Evolutionary conservation across 2,888 invertebrate species (phyloP).

Genomic region (Diarsia dahlii): DNA sequence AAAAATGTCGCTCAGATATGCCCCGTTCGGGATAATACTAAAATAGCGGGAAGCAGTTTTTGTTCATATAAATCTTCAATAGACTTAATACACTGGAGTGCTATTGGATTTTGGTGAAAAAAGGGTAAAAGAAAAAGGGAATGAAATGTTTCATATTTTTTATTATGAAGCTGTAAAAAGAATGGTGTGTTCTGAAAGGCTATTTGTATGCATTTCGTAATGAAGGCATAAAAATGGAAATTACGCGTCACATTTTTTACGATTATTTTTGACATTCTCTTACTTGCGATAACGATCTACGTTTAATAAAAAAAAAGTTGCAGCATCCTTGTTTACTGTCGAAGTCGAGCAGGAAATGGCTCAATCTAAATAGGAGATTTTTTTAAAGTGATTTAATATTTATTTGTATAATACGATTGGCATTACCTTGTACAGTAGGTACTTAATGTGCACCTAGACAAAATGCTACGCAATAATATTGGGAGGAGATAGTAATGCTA

Average conservation of each 20-base stretch:
- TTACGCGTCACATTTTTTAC: constrained; percentile 8
- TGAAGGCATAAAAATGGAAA: constrained; percentile 27
- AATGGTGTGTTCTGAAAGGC: constrained; percentile 14
- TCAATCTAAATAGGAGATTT: neutral
- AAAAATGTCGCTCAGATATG: constrained; percentile 87
- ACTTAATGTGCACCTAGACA: too few species aligned
- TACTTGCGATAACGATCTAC: constrained; percentile 1
- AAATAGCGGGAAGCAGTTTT: constrained; percentile 79
- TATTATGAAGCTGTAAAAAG: constrained; percentile 53
- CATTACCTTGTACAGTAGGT: too few species aligned
- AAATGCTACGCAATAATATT: too few species aligned
- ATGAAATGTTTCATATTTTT: constrained; percentile 61
- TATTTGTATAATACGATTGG: too few species aligned
- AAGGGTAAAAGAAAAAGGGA: constrained; percentile 53
- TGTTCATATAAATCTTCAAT: constrained; percentile 87
- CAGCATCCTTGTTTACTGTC: neutral
- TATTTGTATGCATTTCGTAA: constrained; percentile 34
- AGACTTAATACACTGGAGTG: constrained; percentile 86
- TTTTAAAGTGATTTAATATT: too few species aligned
- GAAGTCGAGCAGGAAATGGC: neutral
- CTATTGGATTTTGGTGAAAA: constrained; percentile 74
- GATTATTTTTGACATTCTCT: neutral
- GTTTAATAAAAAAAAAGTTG: neutral
- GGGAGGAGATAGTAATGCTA: too few species aligned
- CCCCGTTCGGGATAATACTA: constrained; percentile 80